Conservation (phyloP, 2,888 invertebrate species). For the Tiliacea citrago region DNA sequence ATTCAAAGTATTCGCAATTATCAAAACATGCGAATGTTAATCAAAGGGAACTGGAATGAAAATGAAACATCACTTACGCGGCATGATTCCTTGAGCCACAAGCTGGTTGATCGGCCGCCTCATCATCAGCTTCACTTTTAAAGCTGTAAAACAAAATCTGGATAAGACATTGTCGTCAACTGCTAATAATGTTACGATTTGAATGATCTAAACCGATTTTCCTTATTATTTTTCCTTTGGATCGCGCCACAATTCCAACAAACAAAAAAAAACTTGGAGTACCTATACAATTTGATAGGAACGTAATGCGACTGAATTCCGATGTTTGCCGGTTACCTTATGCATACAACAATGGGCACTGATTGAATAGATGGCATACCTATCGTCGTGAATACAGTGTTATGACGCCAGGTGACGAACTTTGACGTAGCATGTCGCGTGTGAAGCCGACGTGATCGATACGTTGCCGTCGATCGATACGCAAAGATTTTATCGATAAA, state of each 20-base stretch:
- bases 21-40: conserved; percentile 9
- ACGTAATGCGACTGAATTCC: conserved; percentile 61
- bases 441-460: conserved; percentile 79
- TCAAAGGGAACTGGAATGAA: conserved; percentile 13
- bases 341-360: conserved; percentile 80
- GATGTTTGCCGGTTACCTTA: conserved; percentile 74
- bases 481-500: conserved; percentile 80
- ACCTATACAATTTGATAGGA: conserved; percentile 48
- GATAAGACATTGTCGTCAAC: conserved; percentile 43
- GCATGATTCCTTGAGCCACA: conserved; percentile 99
- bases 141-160: conserved; percentile 92
- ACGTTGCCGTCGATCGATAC: conserved; percentile 81
- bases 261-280: conserved; percentile 38
- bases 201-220: conserved; percentile 50
- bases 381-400: conserved; percentile 72
- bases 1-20: conserved; percentile 30
- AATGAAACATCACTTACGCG: conserved; percentile 94
- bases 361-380: conserved; percentile 76
- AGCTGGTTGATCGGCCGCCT: conserved; percentile 98
- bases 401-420: conserved; percentile 85
- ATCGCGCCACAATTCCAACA: conserved; percentile 29
- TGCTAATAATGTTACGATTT: conserved; percentile 29
- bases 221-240: conserved; percentile 61
- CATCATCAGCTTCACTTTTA: conserved; percentile 99
- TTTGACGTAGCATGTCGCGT: conserved; percentile 80